These are phyloP conservation scores for Tokudaia tokunoshimensis DNA, from an alignment of 2,797 vertebrate species.

Conservation along the genomic window DNA sequence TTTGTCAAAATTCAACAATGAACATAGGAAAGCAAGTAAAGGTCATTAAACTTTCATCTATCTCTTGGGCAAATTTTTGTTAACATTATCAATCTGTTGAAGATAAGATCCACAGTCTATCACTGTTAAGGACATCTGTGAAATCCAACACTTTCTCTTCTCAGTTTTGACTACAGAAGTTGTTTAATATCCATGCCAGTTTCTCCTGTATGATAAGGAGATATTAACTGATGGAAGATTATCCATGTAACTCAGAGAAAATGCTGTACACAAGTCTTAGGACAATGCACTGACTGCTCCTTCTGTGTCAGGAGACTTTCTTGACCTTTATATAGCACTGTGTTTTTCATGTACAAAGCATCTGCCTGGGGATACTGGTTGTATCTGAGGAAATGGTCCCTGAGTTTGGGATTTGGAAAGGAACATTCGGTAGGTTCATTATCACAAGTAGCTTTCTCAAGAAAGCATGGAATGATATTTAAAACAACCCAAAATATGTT, in stretches of 20 bases:
- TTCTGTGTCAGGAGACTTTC: neutral
- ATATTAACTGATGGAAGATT: neutral
- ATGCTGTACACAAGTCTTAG: neutral
- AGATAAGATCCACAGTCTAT: neutral
- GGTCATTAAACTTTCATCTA: neutral
- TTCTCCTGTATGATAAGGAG: neutral
- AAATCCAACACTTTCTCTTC: neutral
- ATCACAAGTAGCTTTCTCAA: neutral
- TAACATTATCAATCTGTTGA: neutral
- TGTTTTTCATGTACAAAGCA: neutral
- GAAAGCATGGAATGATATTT: neutral
- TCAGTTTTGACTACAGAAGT: neutral
- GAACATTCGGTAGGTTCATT: neutral
- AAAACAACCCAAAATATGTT: neutral
- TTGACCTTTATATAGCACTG: neutral
- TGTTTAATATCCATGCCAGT: neutral
- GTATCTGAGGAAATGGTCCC: neutral
- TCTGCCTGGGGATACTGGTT: neutral
- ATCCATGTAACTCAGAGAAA: neutral
- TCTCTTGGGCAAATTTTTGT: constrained; percentile 16
- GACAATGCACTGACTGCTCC: neutral
- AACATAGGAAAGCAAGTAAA: neutral
- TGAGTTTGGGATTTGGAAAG: neutral
- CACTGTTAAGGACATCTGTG: neutral
- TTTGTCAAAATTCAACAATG: neutral